Percentiles rank a stretch among this genome's conserved stretches.
phyloP scores from a whole-genome alignment of 2,113 vertebrate genomes.

The Nannospalax galili region DNA sequence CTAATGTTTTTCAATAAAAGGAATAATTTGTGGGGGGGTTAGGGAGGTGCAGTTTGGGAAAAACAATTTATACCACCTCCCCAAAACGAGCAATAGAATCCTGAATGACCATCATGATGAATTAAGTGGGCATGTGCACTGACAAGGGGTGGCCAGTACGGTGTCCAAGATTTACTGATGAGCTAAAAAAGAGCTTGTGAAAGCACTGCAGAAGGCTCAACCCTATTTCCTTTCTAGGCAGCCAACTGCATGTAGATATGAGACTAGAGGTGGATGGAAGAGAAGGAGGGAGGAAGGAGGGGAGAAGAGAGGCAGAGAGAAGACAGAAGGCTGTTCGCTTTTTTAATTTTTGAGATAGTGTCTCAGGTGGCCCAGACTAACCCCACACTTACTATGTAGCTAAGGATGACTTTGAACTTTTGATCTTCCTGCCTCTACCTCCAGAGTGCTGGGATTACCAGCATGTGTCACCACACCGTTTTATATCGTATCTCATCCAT shows the following conservation, averaged over 20 bases:
- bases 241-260: background rate
- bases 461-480: background rate
- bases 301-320: background rate
- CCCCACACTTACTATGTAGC: background rate
- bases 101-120: background rate
- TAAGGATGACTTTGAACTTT: background rate
- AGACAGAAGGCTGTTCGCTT: background rate
- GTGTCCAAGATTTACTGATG: background rate
- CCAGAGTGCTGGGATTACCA: background rate
- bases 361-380: background rate
- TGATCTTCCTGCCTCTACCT: background rate
- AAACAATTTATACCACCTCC: constrained; percentile 6
- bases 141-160: background rate
- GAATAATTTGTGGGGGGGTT: background rate
- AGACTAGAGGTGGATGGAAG: background rate
- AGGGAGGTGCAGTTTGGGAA: fast-evolving
- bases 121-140: background rate
- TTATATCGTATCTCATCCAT: background rate
- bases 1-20: constrained; percentile 52
- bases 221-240: background rate
- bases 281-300: background rate
- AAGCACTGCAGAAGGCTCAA: background rate
- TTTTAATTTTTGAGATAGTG: background rate
- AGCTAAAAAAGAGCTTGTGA: background rate
- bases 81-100: background rate